Conservation (phyloP, 2,113 vertebrate species). For the human (Homo sapiens) region GRCh38 chr7:24481501-24482000, state of each 20-base stretch:
- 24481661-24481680: not conserved
- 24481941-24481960: slow-evolving; percentile 55
- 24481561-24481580: not conserved
- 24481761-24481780: not conserved
- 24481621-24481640: not conserved
- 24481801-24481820: slow-evolving; percentile 41
- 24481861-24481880: slow-evolving; percentile 54
- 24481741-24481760: not conserved
- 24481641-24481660: not conserved
- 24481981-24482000: slow-evolving; percentile 28
- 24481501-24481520: not conserved
- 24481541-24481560: not conserved
- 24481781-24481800: not conserved
- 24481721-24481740: not conserved
- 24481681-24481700: not conserved
- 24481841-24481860: not conserved
- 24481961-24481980: slow-evolving; percentile 19
- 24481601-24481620: not conserved
- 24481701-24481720: not conserved
- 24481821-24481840: slow-evolving; percentile 17
- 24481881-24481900: slow-evolving; percentile 46
- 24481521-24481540: slow-evolving; percentile 17
- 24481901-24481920: slow-evolving; percentile 59
- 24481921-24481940: slow-evolving; percentile 46
- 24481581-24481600: not conserved